Base-by-base conservation (phyloP, 2,797 vertebrate species). In the Phrynocephalus vlangalii region DNA sequence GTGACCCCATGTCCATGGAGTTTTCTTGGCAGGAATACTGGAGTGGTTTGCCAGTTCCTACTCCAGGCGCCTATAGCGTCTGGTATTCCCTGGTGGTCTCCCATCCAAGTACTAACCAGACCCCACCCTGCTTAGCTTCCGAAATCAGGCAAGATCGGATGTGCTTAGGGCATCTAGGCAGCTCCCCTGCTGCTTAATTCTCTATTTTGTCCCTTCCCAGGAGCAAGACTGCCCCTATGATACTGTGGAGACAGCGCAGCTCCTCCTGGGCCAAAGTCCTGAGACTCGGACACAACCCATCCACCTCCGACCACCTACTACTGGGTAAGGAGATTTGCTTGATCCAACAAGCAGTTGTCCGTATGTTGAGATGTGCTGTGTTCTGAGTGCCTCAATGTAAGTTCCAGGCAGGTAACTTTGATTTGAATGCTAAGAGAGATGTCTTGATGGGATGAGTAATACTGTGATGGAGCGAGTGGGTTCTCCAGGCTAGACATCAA, bases 261-360 rank as follows among this genome's bases (percentile, higher is more conserved):
- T 96, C 80, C 93, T 97, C 60, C 90, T 97, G 90, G 97, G 97
- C 63, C 97, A 97, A 89, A 96, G 94, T 89, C 91, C 93, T 86
- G 95, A 96, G 10, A 38, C 92, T 44, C 93, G 95, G 52, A 90
- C 93, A 76, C 92, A 93, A 66, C 83, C 75, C 0, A 26, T 89
- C 6, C 87, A 44, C 13, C 75, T 94, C 80, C 95, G 96, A 38
- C 92, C 95, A 24, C 90, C 91, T 38, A 52, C 95, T 60, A 90
- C 90, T 86, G 94, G 96, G 97, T 97, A 86, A 91, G 90, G 66
- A 75, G 30, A 72, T 38, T 16, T 10, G 22, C 16, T 48, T 26
- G 28, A 15, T 26, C 20, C n/a, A 3, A 6, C 38, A 67, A 18
- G n/a, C n/a, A 60, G 10, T 24, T 33, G 30, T 50, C 26, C 26